Evolutionary conservation across 2,113 vertebrate species (phyloP).

Genomic region (Aphyosemion australe): DNA sequence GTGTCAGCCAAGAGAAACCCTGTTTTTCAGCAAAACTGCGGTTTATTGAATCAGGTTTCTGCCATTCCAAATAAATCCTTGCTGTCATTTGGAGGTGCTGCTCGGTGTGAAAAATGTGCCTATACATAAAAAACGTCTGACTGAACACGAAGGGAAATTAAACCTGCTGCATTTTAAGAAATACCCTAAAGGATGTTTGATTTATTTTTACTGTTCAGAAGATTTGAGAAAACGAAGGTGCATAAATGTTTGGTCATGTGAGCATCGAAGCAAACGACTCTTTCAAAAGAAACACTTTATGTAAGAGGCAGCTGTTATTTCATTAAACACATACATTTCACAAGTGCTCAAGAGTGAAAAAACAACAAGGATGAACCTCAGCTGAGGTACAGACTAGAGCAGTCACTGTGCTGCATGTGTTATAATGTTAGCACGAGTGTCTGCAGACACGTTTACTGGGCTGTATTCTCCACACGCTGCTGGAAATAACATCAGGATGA

Average conservation of each 20-base stretch:
- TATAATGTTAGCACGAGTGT: too few species aligned
- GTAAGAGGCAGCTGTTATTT: too few species aligned
- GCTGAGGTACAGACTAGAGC: too few species aligned
- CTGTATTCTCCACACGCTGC: too few species aligned
- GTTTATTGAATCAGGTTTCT: constrained; percentile 19
- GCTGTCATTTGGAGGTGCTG: constrained; percentile 35
- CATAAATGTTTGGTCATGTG: not conserved
- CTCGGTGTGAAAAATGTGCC: constrained; percentile 15
- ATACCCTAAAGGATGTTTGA: not conserved
- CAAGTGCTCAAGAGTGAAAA: too few species aligned
- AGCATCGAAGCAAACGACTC: not conserved
- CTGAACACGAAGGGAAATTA: not conserved
- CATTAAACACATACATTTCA: too few species aligned
- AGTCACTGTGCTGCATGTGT: too few species aligned
- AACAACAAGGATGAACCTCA: too few species aligned
- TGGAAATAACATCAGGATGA: too few species aligned
- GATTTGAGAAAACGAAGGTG: not conserved
- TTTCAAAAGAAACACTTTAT: too few species aligned
- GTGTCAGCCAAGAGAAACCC: constrained; percentile 45
- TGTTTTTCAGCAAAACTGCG: constrained; percentile 41
- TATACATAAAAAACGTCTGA: not conserved
- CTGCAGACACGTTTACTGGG: too few species aligned
- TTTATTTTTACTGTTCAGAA: not conserved
- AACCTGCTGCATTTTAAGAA: not conserved
- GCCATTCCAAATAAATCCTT: constrained; percentile 42